Evolutionary conservation across 1,140 invertebrate species (phyloP), one percentile per base, ranked within the genome.

Genomic region (Conus ventricosus): DNA sequence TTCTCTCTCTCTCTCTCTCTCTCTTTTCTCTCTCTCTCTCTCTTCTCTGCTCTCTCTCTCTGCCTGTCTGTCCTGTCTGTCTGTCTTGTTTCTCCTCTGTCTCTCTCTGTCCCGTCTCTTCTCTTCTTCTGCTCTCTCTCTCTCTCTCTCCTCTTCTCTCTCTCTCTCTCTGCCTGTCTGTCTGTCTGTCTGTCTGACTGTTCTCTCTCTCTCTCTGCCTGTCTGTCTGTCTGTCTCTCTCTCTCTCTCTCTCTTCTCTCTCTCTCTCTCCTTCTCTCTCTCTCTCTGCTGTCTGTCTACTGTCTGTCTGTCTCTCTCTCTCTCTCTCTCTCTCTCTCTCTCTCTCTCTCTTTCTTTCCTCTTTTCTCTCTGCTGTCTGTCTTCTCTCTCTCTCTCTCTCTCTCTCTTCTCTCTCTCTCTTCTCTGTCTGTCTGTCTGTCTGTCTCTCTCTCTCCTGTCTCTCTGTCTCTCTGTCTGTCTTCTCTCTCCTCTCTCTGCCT

Each of bases 351-450:
- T 82, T 27, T 82, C 51, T 20, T 0, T 82, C n/a, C 80, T 82
- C 1, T n/a, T n/a, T n/a, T n/a, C n/a, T n/a, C n/a, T n/a, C n/a
- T n/a, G n/a, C n/a, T n/a, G n/a, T n/a, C n/a, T n/a, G n/a, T 6
- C 20, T 23, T 15, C 4, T 88, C 87, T 87, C n/a, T 27, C 51
- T 57, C 76, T 87, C 23, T 10, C 25, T 87, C 53, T 78, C 25
- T 10, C 51, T 76, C 15, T 87, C 11, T 54, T 85, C 27, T 55
- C 15, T 11, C 20, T 55, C 55, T 85, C 7, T 15, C 51, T 78
- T n/a, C n/a, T n/a, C 57, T 63, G 7, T 60, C 57, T 60, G 7
- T 17, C 17, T 60, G 8, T 60, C 17, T 17, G 7, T 27, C n/a
- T n/a, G n/a, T 20, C 60, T 85, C 27, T 55, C 15, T 11, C 20